Evolutionary conservation across 2,888 invertebrate genomes (phyloP).

Genomic region (Gymnoscelis rufifasciata): DNA sequence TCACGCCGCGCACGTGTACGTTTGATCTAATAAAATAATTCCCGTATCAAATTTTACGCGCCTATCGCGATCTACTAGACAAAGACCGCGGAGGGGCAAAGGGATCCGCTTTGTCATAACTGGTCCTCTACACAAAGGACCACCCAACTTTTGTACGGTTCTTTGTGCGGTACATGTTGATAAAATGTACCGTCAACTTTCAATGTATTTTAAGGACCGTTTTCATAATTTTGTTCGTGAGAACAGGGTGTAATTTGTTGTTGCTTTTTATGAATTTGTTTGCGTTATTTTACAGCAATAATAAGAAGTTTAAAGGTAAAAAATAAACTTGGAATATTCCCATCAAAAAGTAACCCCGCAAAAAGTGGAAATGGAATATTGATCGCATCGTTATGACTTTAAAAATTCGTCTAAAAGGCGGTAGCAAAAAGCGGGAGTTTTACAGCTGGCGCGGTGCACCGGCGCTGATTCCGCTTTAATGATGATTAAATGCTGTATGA

Average conservation of each 20-base stretch:
- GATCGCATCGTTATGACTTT: constrained; percentile 33
- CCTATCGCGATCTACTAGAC: constrained; percentile 76
- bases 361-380: constrained; percentile 17
- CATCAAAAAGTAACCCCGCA: constrained; percentile 10
- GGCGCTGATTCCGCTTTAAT: constrained; percentile 73
- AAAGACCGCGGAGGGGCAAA: constrained; percentile 61
- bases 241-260: constrained; percentile 27
- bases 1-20: constrained; percentile 76
- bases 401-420: constrained; percentile 44
- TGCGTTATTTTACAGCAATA: background rate
- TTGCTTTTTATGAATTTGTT: background rate
- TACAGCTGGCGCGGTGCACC: constrained; percentile 45
- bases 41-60: constrained; percentile 78
- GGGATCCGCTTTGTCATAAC: constrained; percentile 73
- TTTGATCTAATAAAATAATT: constrained; percentile 77
- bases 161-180: constrained; percentile 59
- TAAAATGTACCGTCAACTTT: constrained; percentile 59
- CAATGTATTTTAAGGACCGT: constrained; percentile 41
- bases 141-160: constrained; percentile 57
- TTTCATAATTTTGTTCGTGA: constrained; percentile 21
- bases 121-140: constrained; percentile 68
- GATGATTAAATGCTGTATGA: constrained; percentile 76
- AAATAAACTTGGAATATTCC: background rate
- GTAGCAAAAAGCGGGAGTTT: constrained; percentile 47
- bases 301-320: too few relatives aligned